Base-by-base conservation (phyloP, 2,888 invertebrate genomes). In the Parapristionchus giblindavisi region DNA sequence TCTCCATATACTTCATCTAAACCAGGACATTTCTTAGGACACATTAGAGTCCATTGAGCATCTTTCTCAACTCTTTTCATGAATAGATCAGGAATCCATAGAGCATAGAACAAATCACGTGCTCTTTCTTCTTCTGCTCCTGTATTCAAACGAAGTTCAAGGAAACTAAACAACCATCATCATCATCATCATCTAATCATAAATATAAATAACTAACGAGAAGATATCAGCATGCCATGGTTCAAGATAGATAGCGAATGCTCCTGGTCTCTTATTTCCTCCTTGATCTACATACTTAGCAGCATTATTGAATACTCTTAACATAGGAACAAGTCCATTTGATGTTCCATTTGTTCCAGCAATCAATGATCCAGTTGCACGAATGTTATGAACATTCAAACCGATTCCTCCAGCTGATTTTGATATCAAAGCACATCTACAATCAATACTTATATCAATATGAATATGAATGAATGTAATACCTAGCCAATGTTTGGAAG, bases 171-270 rank as follows among this genome's bases (percentile, higher is more conserved):
- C 8, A 27, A 75, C 8, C 14, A 24, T 72, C 24, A 4, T 60
- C 11, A 36, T 32, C 2, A 21, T 17, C 38, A 5, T 66, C 34
- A n/a, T n/a, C n/a, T n/a, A n/a, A n/a, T n/a, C n/a, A n/a, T n/a
- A n/a, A n/a, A n/a, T n/a, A n/a, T n/a, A 8, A 17, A 40, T 14
- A 29, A 70, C 71, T 29, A 21, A 77, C 77, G 95, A 95, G 88
- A 96, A 94, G 77, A 99, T 91, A 89, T 99, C 98, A 0, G 95
- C 93, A 90, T 99, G 99, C 99, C 99, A 99, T 0, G 99, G 99
- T 89, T 99, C 99, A 72, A 99, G 89, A 88, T 99, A 99, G 78
- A 99, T 92, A 24, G 99, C 96, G 90, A 98, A 96, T 3, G 97
- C 97, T 32, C 98, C 98, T 1, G 97, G 97, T 78, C 97, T 91